Evolutionary conservation across 2,113 vertebrate genomes (phyloP), one percentile per base, ranked within the genome.

Genomic region (Myiopsitta monachus): DNA sequence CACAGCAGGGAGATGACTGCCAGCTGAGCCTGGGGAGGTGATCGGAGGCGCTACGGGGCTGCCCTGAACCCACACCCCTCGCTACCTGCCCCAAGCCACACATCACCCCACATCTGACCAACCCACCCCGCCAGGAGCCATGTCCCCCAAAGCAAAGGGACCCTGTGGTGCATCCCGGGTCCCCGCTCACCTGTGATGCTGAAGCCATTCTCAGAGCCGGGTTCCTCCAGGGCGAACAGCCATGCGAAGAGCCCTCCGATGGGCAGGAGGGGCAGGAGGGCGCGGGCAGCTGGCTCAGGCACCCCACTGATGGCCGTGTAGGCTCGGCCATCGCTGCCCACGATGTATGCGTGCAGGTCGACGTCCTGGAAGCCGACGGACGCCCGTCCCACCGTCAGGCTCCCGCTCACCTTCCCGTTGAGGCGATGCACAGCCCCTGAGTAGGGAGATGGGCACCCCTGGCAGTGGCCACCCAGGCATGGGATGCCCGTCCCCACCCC

Each of bases 161-260:
- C 73, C 18, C 3, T 2, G 1, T 0, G 2, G 9, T 39, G 0
- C 76, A 4, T 3, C 88, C 85, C 13, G 0, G 4, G 4, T 8
- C 46, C 67, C 63, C 1, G 0, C 98, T 98, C 96, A 99, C 99
- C 99, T 2, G 98, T 96, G 92, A 98, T 92, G 95, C 98, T 99
- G 97, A 99, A 99, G 83, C 99, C 99, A 0, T 99, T 99, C 97
- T 99, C 97, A 21, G 98, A 97, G 55, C 98, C 98, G 1, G 98
- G 99, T 64, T 99, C 98, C 96, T 99, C 99, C 93, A 99, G 96
- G 70, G 99, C 99, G 22, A 99, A 99, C 73, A 99, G 98, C 99
- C 99, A 99, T 4, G 99, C 99, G 10, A 99, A 99, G 19, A 99
- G 97, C 49, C 99, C 99, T 7, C 99, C 99, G 0, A 99, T 77